Base-by-base conservation (phyloP, 2,113 vertebrate species). In the Petrocephalus microphthalmus region DNA sequence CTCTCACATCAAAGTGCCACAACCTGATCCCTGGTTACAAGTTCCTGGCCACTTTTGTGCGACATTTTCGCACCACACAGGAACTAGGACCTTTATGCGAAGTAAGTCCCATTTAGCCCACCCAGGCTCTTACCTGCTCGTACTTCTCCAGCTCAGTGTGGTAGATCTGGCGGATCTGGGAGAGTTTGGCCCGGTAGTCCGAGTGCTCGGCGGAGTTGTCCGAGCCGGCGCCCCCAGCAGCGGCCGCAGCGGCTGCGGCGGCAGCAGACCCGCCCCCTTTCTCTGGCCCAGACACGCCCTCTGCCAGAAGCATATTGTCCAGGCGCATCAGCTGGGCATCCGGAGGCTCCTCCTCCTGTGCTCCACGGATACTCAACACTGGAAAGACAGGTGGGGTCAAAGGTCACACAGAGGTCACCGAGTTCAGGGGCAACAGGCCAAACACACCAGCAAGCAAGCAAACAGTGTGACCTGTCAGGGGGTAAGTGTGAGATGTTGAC, bases 131-230 rank as follows among this genome's bases (percentile, higher is more conserved):
- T 94, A 99, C 98, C 97, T 99, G 98, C 90, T 99, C 98, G 0
- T 99, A 99, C 92, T 99, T 99, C 96, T 99, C 98, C 96, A 99
- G 96, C 95, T 99, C 98, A 0, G 98, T 99, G 95, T 99, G 98
- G 94, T 99, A 99, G 95, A 99, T 99, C 94, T 99, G 98, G 82
- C 98, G 95, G 95, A 99, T 99, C 95, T 99, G 98, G 33, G 98
- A 95, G 56, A 99, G 96, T 87, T 99, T 99, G 93, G 98, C 98
- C 92, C 98, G 95, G 95, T 99, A 99, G 89, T 99, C 98, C 0
- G 98, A 99, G 90, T 99, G 98, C 89, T 99, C 98, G 45, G 97
- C 96, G 0, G 98, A 98, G 93, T 98, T 99, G 92, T 99, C 98
- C 0, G 97, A 95, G 0, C 96, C 97, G 0, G 96, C 96, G 0